A percentile compares a stretch with the other conserved stretches of the same genome.
These are phyloP conservation scores for Leucophora obtusa DNA, from an alignment of 2,888 invertebrate genomes.

Conservation along the genomic window DNA sequence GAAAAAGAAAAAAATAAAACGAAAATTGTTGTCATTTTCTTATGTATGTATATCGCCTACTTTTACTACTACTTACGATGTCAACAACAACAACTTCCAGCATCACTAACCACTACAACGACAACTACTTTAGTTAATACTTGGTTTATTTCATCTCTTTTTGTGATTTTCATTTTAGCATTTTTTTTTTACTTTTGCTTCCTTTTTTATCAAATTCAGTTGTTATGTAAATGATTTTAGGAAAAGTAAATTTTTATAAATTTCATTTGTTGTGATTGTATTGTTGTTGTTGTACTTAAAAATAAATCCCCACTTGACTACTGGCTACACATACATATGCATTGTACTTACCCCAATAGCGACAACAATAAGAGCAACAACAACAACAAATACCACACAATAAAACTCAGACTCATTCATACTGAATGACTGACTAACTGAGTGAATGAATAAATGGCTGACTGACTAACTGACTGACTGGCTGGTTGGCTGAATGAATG, in stretches of 20 bases:
- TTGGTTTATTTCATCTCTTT: slow-evolving; percentile 19
- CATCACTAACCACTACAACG: neutral
- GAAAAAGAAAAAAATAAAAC: too few relatives aligned
- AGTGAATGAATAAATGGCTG: neutral
- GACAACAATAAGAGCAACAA: too few relatives aligned
- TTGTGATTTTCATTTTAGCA: slow-evolving; percentile 14
- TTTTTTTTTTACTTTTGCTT: slow-evolving; percentile 1
- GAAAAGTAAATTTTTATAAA: slow-evolving; percentile 32
- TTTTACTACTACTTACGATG: too few relatives aligned
- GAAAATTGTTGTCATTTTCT: too few relatives aligned
- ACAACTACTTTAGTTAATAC: slow-evolving; percentile 51
- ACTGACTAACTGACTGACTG: neutral
- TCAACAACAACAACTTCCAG: too few relatives aligned
- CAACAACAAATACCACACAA: neutral
- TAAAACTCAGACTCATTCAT: slow-evolving; percentile 1
- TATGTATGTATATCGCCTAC: too few relatives aligned
- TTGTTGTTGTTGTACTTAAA: neutral
- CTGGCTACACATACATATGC: slow-evolving; percentile 6
- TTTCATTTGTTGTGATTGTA: neutral
- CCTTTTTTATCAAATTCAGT: slow-evolving; percentile 14
- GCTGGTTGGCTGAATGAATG: neutral
- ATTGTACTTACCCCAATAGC: slow-evolving; percentile 7
- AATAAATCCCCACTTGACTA: slow-evolving; percentile 31
- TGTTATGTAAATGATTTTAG: slow-evolving; percentile 53
- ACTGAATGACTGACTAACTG: slow-evolving; percentile 18